Conservation (phyloP, 2,888 invertebrate species). For the Chymomyza procnemis region DNA sequence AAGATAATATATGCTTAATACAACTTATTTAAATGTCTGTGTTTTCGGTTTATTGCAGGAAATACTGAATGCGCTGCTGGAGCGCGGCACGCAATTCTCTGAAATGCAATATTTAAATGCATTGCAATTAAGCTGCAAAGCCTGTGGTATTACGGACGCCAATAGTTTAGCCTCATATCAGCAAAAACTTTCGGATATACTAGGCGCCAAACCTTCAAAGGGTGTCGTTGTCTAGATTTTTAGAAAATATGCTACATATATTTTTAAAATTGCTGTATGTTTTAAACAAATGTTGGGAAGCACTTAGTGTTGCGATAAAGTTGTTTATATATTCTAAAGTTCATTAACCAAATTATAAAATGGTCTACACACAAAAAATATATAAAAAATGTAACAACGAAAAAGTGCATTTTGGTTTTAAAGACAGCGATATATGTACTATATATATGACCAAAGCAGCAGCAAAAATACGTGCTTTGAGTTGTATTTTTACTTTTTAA, state of each 20-base stretch:
- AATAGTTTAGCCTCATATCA: slow-evolving; percentile 84
- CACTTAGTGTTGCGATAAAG: slow-evolving; percentile 58
- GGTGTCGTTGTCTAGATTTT: slow-evolving; percentile 85
- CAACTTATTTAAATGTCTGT: background rate
- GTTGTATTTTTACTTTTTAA: too few species aligned
- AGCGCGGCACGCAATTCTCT: slow-evolving; percentile 92
- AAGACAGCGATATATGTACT: too few species aligned
- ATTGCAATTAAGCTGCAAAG: slow-evolving; percentile 87
- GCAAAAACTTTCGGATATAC: slow-evolving; percentile 89
- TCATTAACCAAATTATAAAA: slow-evolving; percentile 55
- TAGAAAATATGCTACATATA: slow-evolving; percentile 14
- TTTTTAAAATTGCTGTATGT: slow-evolving; percentile 30
- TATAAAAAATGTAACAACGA: slow-evolving; percentile 51
- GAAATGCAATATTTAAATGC: slow-evolving; percentile 93
- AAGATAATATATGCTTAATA: background rate
- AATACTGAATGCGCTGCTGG: slow-evolving; percentile 89
- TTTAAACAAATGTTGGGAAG: slow-evolving; percentile 57
- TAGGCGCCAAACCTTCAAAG: slow-evolving; percentile 84
- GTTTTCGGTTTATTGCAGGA: slow-evolving; percentile 82
- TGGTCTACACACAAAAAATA: slow-evolving; percentile 47
- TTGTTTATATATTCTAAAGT: slow-evolving; percentile 50
- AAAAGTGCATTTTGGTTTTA: too few species aligned
- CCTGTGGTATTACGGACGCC: slow-evolving; percentile 80
- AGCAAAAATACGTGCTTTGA: too few species aligned
- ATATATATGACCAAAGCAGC: too few species aligned